Evolutionary conservation across 1,140 invertebrate species (phyloP), one percentile per base, ranked within the genome.

Genomic region (Drosophila elegans): DNA sequence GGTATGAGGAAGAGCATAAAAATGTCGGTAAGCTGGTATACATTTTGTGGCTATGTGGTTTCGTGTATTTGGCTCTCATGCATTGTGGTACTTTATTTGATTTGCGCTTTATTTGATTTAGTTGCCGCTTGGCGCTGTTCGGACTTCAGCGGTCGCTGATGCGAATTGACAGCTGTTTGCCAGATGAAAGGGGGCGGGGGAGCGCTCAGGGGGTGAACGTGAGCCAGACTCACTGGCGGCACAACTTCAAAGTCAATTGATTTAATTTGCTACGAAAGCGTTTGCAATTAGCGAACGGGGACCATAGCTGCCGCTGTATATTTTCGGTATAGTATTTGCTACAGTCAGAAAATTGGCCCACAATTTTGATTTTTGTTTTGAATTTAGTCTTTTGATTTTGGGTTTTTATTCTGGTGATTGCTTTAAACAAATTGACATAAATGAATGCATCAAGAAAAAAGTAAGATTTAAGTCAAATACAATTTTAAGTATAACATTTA

Each of bases 181-280:
- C 45, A 36, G 32, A 10, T 16, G 32, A 7, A 21, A 4, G 13
- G 48, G 41, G n/a, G n/a, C 4, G 32, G 42, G 9, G 66, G 13
- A 11, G 45, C 27, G 34, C 45, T 25, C 13, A 42, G 32, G 21
- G 45, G 36, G 44, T 9, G 13, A 59, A 5, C 41, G 42, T 6
- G n/a, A 32, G 44, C 42, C 44, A 52, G 39, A 12, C 54, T 48
- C 57, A 44, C 41, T 48, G 74, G 74, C 75, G 49, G 62, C 80
- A 63, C 44, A 21, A 72, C 68, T 71, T 83, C 82, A 81, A 80
- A 80, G 76, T 64, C 81, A 79, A 88, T 79, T 88, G 83, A 88
- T 88, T 86, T 88, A 67, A 82, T 86, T 78, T 75, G 74, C 66
- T 73, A 45, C 59, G 72, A 80, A 80, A 80, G 76, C 81, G 76